phyloP scores from a whole-genome alignment of 2,797 vertebrate genomes.

The Paratrypauchen microcephalus region DNA sequence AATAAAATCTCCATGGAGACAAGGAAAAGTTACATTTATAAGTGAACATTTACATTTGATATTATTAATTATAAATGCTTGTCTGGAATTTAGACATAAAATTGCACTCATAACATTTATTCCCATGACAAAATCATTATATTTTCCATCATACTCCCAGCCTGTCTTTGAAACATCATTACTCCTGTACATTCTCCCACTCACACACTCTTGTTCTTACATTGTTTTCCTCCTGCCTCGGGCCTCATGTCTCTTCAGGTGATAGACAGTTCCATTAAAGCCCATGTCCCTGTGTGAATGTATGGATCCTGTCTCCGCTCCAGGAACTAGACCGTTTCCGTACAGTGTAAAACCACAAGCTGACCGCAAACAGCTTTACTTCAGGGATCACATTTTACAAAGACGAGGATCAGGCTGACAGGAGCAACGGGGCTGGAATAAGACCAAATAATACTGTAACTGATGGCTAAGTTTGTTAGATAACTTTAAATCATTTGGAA shows the following conservation, averaged over 20 bases:
- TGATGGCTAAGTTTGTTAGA: neutral
- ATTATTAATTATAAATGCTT: too few relatives aligned
- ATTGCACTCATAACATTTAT: neutral
- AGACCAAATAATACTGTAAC: neutral
- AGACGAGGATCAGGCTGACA: conserved; percentile 19
- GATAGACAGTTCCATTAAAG: conserved; percentile 61
- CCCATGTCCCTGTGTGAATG: conserved; percentile 13
- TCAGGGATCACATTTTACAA: conserved; percentile 33
- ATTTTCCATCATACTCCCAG: neutral
- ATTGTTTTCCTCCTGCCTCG: conserved; percentile 3
- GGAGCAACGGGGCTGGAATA: neutral
- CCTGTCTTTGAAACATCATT: neutral
- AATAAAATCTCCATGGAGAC: too few relatives aligned
- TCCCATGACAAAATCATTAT: neutral
- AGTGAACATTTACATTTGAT: too few relatives aligned
- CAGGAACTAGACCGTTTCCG: conserved; percentile 1
- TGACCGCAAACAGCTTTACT: conserved; percentile 29
- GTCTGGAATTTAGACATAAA: too few relatives aligned
- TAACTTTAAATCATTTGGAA: neutral
- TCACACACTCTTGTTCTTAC: neutral
- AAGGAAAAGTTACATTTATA: too few relatives aligned
- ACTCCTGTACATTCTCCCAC: neutral
- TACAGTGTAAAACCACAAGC: conserved; percentile 25
- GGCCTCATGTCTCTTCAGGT: conserved; percentile 12
- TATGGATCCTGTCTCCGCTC: conserved; percentile 11